These are phyloP conservation scores for Platypus cylindrus DNA, from an alignment of 2,888 invertebrate genomes.

Conservation along the genomic window DNA sequence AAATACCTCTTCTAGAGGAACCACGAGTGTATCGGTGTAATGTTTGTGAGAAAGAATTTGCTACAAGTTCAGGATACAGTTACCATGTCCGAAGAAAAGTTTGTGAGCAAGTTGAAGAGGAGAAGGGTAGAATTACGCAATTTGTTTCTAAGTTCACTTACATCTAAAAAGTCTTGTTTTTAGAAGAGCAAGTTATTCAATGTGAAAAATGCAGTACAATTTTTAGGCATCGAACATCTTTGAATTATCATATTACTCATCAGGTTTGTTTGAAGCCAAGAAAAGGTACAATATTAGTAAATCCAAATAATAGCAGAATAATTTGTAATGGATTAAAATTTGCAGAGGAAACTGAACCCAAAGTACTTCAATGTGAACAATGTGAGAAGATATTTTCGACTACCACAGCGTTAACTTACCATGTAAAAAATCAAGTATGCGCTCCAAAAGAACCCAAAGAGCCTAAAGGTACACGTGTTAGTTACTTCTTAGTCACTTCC, in stretches of 20 bases:
- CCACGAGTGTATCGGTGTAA: slow-evolving; percentile 12
- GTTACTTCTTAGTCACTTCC: no score
- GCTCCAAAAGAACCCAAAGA: slow-evolving; percentile 15
- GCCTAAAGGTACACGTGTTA: slow-evolving; percentile 14
- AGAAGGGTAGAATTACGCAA: slow-evolving; percentile 8
- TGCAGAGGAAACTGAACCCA: slow-evolving; percentile 14
- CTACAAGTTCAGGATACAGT: slow-evolving; percentile 12
- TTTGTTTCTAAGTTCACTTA: no score
- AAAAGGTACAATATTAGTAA: slow-evolving; percentile 9
- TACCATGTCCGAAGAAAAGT: slow-evolving; percentile 13
- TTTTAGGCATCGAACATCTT: slow-evolving; percentile 11
- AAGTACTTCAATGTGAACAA: slow-evolving; percentile 12
- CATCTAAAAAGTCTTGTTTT: no score
- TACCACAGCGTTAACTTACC: slow-evolving; percentile 12
- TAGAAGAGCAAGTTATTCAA: slow-evolving; percentile 13
- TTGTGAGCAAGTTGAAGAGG: slow-evolving; percentile 9
- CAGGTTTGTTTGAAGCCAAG: slow-evolving; percentile 14
- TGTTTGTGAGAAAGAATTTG: slow-evolving; percentile 13
- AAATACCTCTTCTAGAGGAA: slow-evolving; percentile 9
- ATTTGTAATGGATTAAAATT: slow-evolving; percentile 2
- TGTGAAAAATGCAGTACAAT: slow-evolving; percentile 11
- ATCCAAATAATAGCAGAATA: not conserved
- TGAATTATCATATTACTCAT: slow-evolving; percentile 11
- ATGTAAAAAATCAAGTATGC: slow-evolving; percentile 14
- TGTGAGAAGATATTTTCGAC: slow-evolving; percentile 16